Evolutionary conservation across 2,888 invertebrate genomes (phyloP), one percentile per base, ranked within the genome.

Genomic region (Leptodirus hochenwartii): DNA sequence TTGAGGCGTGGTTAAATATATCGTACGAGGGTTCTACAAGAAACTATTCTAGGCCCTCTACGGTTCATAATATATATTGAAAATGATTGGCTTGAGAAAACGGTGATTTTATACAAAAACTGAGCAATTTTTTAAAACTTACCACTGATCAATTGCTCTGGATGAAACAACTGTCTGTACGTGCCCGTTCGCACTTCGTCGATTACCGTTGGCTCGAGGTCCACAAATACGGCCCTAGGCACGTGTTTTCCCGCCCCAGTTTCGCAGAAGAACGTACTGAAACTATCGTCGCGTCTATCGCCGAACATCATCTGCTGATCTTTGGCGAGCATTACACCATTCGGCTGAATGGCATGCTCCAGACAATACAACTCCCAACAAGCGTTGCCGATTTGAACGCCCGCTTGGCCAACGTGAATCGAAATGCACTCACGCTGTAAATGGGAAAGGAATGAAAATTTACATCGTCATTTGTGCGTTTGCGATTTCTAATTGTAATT

Each of bases 161-260:
- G 79, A 45, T 76, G 73, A 49, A 84, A 90, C 2, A 88, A 58
- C 31, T 69, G 56, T 12, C 71, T 58, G 46, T 81, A 82, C 10
- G 68, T 50, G 8, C 80, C 79, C 2, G 63, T 69, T 41, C 75
- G 62, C 37, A 76, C 67, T 57, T 75, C 71, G 54, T 76, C 73
- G 37, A 90, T 78, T 11, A 82, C 84, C 14, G 80, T 81, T 14
- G 88, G 87, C 49, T 90, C 88, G 41, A 87, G 61, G 53, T 91
- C 88, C 24, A 87, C 67, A 65, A 88, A 78, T 8, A 87, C 66
- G 4, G 74, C 69, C 40, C 88, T 65, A 2, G 88, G 88, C 2
- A 82, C 77, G 36, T 79, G 74, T 54, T 80, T 80, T 11, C 77
- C 77, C 22, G 63, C 49, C 2, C 56, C 62, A 20, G 73, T 69